Conservation (phyloP, 2,888 invertebrate genomes). For the Gisinianus flammeolus region DNA sequence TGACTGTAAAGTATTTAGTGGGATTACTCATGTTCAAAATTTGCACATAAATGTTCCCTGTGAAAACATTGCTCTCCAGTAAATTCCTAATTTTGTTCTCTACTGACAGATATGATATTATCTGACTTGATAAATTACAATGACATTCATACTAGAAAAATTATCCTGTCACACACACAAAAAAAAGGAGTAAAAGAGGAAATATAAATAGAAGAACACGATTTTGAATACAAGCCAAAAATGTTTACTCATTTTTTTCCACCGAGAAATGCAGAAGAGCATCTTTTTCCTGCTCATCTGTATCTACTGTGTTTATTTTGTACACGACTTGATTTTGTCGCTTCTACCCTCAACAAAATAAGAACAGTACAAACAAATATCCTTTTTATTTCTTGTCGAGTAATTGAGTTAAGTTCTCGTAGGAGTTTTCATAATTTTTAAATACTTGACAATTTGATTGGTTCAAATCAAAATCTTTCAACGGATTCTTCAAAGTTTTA, state of each 20-base stretch:
- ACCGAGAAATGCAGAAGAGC: too few relatives aligned
- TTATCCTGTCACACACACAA: conserved; percentile 28
- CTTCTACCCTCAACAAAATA: background rate
- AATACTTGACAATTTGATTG: background rate
- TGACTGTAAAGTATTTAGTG: background rate
- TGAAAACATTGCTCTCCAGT: background rate
- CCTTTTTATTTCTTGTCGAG: background rate
- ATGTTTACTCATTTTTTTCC: background rate
- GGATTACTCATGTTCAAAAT: too few relatives aligned
- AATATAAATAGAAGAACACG: conserved; percentile 35
- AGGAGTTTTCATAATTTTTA: background rate
- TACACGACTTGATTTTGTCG: background rate
- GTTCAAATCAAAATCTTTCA: background rate
- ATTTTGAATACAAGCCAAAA: conserved; percentile 26
- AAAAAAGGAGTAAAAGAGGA: conserved; percentile 20
- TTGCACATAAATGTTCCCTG: background rate
- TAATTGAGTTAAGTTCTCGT: background rate
- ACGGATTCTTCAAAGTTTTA: background rate
- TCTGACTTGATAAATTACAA: conserved; percentile 33
- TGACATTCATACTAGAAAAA: conserved; percentile 27
- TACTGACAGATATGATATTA: conserved; percentile 31
- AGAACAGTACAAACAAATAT: background rate
- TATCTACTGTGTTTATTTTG: background rate
- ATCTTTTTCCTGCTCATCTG: background rate
- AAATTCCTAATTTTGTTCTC: background rate